Conservation (phyloP, 2,797 vertebrate species). For the Bovichtus variegatus region DNA sequence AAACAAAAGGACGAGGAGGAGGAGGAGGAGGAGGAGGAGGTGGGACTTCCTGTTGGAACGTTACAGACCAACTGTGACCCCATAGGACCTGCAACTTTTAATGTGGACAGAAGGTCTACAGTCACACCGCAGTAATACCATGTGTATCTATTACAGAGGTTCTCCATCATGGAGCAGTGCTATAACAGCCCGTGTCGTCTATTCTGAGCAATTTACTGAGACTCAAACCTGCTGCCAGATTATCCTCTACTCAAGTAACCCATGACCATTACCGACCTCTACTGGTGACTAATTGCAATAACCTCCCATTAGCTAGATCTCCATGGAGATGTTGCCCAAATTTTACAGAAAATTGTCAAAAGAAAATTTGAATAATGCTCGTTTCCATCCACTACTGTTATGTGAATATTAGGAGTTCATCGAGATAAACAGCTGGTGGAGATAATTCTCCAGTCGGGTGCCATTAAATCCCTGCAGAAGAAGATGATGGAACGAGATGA, state of each 20-base stretch:
- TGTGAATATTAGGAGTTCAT: not conserved
- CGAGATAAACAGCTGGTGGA: not conserved
- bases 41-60: slow-evolving; percentile 92
- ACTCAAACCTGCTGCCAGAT: slow-evolving; percentile 1
- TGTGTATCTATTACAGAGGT: slow-evolving; percentile 2
- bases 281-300: slow-evolving; percentile 1
- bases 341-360: not conserved
- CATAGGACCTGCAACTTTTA: slow-evolving; percentile 78
- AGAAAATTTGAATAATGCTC: not conserved
- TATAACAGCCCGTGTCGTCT: not conserved
- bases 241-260: not conserved
- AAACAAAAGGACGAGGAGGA: slow-evolving; percentile 80
- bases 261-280: not conserved
- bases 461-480: not conserved
- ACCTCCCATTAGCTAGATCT: not conserved
- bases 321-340: not conserved
- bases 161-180: slow-evolving; percentile 8
- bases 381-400: not conserved
- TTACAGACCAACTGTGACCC: slow-evolving; percentile 86
- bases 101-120: slow-evolving; percentile 65
- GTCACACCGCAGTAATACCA: slow-evolving; percentile 1
- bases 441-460: not conserved
- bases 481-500: not conserved
- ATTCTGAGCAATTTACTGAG: slow-evolving; percentile 1
- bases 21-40: slow-evolving; percentile 69